Evolutionary conservation across 2,888 invertebrate species (phyloP).

Genomic region (Oligia latruncula): DNA sequence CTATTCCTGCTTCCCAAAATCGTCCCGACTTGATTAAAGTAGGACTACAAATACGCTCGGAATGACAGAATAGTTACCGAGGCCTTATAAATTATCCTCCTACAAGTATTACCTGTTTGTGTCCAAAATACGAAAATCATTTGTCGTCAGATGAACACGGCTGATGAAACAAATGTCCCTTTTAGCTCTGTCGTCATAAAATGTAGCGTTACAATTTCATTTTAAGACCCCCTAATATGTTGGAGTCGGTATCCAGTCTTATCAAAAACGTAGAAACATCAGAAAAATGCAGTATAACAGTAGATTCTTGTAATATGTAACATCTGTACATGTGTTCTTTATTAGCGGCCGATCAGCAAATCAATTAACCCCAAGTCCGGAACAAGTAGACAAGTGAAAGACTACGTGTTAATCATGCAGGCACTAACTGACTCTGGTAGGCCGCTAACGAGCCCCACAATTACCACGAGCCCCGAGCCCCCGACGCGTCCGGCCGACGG

Average conservation of each 20-base stretch:
- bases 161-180: background rate
- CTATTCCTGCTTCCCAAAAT: conserved; percentile 31
- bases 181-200: background rate
- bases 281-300: background rate
- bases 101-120: background rate
- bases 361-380: conserved; percentile 17
- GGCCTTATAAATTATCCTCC: conserved; percentile 6
- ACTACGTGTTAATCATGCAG: conserved; percentile 54
- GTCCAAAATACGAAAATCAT: background rate
- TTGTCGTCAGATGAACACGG: background rate
- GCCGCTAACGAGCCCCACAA: conserved; percentile 62
- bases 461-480: conserved; percentile 42
- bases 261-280: background rate
- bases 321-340: background rate
- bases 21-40: conserved; percentile 40
- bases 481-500: conserved; percentile 17
- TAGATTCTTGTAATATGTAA: background rate
- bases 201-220: background rate
- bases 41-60: conserved; percentile 21
- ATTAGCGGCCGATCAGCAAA: background rate
- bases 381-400: conserved; percentile 27
- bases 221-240: background rate
- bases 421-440: conserved; percentile 43
- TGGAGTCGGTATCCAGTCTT: background rate
- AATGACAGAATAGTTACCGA: conserved; percentile 6